Evolutionary conservation across 2,797 vertebrate genomes (phyloP).

Genomic region (Morus bassanus): DNA sequence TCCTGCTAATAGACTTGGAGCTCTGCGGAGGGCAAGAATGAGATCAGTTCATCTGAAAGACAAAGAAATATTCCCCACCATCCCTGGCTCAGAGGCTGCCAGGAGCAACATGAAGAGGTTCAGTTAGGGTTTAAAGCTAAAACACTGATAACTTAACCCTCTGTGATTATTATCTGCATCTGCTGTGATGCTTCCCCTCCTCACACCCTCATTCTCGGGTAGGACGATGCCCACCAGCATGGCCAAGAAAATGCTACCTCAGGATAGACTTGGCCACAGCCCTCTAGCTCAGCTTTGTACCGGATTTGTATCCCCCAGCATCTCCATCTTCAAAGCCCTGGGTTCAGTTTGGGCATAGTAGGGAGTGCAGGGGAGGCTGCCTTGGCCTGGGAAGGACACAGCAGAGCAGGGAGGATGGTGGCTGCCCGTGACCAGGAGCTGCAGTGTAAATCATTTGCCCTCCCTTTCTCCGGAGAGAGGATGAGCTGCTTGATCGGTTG

Average conservation of each 20-base stretch:
- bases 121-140: not conserved
- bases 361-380: not conserved
- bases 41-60: not conserved
- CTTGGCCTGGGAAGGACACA: not conserved
- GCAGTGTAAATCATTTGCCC: not conserved
- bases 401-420: rapidly evolving
- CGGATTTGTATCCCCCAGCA: not conserved
- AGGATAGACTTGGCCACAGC: not conserved
- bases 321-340: not conserved
- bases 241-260: not conserved
- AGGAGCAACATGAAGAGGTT: not conserved
- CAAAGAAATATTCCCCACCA: not conserved
- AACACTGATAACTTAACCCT: not conserved
- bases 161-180: not conserved
- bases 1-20: not conserved
- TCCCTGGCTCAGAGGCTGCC: not conserved
- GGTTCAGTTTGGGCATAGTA: not conserved
- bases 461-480: not conserved
- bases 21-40: not conserved
- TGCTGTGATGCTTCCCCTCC: not conserved
- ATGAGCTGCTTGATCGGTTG: not conserved
- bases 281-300: not conserved
- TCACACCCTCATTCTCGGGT: not conserved
- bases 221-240: not conserved
- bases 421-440: not conserved